A percentile compares a stretch with the other conserved stretches of the same genome.
Conservation (phyloP, 2,113 vertebrate genomes). For the Neoarius graeffei region DNA sequence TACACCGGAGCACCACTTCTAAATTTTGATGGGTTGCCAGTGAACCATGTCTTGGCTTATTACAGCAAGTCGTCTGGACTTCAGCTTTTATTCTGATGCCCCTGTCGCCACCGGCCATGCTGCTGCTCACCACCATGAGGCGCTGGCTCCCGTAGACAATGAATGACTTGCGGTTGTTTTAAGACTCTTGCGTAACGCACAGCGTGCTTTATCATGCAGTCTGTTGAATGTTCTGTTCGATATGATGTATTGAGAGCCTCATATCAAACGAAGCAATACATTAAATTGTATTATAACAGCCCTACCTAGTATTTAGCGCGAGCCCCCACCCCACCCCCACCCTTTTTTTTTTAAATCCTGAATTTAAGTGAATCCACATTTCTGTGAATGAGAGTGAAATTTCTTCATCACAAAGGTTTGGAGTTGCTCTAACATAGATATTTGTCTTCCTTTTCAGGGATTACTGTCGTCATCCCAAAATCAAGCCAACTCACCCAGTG, state of each 20-base stretch:
- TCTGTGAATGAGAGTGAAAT: neutral
- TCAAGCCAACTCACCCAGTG: constrained; percentile 95
- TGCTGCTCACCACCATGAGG: too few species aligned
- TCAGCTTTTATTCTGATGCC: too few species aligned
- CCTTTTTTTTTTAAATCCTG: neutral
- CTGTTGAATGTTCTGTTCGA: neutral
- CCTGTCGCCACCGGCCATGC: too few species aligned
- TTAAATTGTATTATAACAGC: neutral
- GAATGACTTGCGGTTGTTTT: too few species aligned
- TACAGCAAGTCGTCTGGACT: too few species aligned
- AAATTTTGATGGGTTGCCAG: too few species aligned
- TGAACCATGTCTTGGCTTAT: too few species aligned
- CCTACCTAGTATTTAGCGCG: too few species aligned
- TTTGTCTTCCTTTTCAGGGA: constrained; percentile 92
- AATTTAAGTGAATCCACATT: neutral
- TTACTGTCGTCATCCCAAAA: constrained; percentile 91
- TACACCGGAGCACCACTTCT: too few species aligned
- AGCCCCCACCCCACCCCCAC: too few species aligned
- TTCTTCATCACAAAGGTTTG: neutral
- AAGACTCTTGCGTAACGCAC: neutral
- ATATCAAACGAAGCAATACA: neutral
- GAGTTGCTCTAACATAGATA: constrained; percentile 53
- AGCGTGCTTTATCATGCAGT: neutral
- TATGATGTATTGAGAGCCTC: neutral
- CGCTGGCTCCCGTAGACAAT: too few species aligned